These are phyloP conservation scores for Crocuta crocuta DNA, from an alignment of 2,113 vertebrate species.

Conservation along the genomic window DNA sequence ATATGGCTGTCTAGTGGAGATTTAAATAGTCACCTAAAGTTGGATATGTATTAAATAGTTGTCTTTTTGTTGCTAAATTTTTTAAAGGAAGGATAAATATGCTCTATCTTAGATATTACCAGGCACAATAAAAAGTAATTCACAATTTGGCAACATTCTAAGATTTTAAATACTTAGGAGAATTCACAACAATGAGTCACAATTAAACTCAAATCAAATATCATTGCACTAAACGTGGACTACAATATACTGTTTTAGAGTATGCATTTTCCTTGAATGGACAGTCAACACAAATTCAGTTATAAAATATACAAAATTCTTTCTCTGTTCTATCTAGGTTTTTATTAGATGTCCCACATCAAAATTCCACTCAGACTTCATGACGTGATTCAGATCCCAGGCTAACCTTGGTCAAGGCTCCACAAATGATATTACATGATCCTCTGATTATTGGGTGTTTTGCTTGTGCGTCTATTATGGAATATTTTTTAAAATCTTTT, in stretches of 20 bases:
- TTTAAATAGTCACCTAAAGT: constrained; percentile 1
- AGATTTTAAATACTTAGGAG: constrained; percentile 1
- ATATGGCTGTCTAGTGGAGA: neutral
- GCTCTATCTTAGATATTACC: constrained; percentile 31
- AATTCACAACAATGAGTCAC: neutral
- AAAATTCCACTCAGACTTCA: constrained; percentile 23
- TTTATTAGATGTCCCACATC: neutral
- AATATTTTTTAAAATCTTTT: neutral
- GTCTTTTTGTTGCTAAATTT: neutral
- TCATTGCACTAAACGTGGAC: neutral
- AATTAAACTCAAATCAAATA: constrained; percentile 13
- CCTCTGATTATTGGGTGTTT: neutral
- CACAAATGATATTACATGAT: neutral
- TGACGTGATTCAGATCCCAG: neutral
- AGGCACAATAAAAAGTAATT: neutral
- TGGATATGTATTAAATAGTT: neutral
- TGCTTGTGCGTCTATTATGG: neutral
- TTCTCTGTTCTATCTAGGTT: neutral
- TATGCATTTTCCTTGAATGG: neutral
- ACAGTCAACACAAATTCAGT: neutral
- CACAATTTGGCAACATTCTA: neutral
- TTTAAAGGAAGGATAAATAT: constrained; percentile 7
- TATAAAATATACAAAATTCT: neutral
- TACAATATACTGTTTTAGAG: neutral
- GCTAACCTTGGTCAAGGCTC: neutral